phyloP scores from a whole-genome alignment of 92 coral and sea anemone genomes.

The Diadumene lineata region DNA sequence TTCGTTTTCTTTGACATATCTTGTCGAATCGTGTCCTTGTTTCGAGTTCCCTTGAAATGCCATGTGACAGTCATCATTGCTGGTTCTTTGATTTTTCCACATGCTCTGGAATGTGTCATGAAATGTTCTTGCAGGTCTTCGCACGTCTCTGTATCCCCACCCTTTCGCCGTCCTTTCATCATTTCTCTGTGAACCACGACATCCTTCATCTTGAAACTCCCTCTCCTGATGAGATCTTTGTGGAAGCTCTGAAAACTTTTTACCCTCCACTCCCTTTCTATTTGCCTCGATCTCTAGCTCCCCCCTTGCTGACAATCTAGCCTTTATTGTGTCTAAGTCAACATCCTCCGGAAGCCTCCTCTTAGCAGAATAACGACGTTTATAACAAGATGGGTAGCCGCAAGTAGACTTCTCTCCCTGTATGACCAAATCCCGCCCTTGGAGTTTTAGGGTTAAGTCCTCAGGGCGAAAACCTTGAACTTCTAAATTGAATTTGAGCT shows the following conservation, averaged over 20 bases:
- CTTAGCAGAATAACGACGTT: slow-evolving; percentile 38
- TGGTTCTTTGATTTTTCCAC: background rate
- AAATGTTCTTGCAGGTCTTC: background rate
- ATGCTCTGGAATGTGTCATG: background rate
- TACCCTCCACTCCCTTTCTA: background rate
- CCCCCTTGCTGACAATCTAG: slow-evolving; percentile 20
- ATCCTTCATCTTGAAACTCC: background rate
- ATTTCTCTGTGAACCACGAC: background rate
- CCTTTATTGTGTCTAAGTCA: slow-evolving; percentile 33
- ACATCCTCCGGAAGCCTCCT: slow-evolving; percentile 34
- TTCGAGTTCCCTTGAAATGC: background rate
- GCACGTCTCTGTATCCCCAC: background rate
- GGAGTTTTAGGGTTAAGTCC: slow-evolving; percentile 48
- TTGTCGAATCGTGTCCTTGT: background rate
- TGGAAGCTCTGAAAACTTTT: background rate
- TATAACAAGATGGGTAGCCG: slow-evolving; percentile 25
- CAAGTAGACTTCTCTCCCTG: slow-evolving; percentile 19
- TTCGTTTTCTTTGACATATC: background rate
- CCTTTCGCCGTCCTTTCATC: background rate
- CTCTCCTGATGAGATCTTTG: background rate
- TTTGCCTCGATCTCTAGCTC: slow-evolving; percentile 17
- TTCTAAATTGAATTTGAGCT: slow-evolving; percentile 22
- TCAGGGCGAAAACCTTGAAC: slow-evolving; percentile 51
- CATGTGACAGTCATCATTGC: background rate
- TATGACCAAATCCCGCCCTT: slow-evolving; percentile 30